Evolutionary conservation across 2,888 invertebrate genomes (phyloP), one percentile per base, ranked within the genome.

Genomic region (Anoncus sp.): DNA sequence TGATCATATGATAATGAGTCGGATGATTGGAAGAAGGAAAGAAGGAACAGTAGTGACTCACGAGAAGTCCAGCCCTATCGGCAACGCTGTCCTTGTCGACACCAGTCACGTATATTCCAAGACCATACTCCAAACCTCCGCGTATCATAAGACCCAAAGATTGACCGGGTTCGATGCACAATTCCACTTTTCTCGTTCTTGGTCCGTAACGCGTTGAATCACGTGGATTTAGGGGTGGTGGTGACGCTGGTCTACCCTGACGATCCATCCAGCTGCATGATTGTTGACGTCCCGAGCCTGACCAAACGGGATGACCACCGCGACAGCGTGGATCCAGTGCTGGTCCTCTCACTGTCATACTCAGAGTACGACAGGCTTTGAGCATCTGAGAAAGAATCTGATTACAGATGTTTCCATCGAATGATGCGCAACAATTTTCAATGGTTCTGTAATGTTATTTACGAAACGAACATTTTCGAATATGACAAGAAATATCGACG

Each of bases 231-330:
- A 93, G 90, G 20, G 95, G 95, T 62, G 98, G 98, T 31, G 98
- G 98, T 22, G 95, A 93, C 1, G 96, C 97, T 1, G 97, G 97
- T 81, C 98, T 93, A 4, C 98, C 98, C 88, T 96, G 96, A 73
- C 97, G 94, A 92, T 98, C 98, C 94, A 98, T 97, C 98, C 98
- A 98, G 75, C 97, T 97, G 92, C 98, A 98, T 65, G 97, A 96
- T 87, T 97, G 97, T 89, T 84, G 92, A 85, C 91, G 93, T 77
- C 92, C 92, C 16, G 92, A 90, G 85, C 87, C 85, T 35, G 90
- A 82, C 89, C 89, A 89, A 18, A 89, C 86, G 9, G 91, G 87
- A 92, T 90, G 92, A 88, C 84, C 92, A 87, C 88, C 92, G 88
- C 85, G 92, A 81, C 87, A 93, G 77, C 93, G 92, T 14, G 93